phyloP scores from a whole-genome alignment of 2,113 vertebrate species.

The Willisornis vidua region DNA sequence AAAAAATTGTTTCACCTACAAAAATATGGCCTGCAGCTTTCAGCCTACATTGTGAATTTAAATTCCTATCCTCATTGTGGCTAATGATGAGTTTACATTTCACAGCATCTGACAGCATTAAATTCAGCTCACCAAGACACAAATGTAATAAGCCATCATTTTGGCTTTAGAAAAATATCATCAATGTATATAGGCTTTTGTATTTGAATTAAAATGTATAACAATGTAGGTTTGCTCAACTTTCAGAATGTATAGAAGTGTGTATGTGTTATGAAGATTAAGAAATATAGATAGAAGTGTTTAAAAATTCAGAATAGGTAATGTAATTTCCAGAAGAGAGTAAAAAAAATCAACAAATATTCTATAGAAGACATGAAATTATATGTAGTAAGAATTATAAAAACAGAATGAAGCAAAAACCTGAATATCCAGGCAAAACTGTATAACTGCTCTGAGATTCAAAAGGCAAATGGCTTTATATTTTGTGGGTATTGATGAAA shows the following conservation, averaged over 20 bases:
- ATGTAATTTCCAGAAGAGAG: neutral
- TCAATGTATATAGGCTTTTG: neutral
- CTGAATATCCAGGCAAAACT: neutral
- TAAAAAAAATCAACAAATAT: neutral
- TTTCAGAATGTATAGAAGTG: neutral
- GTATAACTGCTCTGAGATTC: neutral
- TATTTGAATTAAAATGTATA: neutral
- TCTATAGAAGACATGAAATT: neutral
- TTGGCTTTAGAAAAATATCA: neutral
- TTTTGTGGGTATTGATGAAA: neutral
- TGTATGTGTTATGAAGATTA: neutral
- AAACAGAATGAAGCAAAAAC: neutral
- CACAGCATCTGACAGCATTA: constrained; percentile 27
- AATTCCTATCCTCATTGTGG: neutral
- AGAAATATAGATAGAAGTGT: neutral
- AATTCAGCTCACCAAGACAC: neutral
- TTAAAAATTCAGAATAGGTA: neutral
- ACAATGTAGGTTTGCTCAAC: neutral
- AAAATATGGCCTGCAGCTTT: constrained; percentile 14
- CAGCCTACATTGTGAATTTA: neutral
- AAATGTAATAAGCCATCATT: neutral
- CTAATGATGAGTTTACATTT: constrained; percentile 31
- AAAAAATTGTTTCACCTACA: neutral
- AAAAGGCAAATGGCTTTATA: neutral
- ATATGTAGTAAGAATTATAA: neutral